Base-by-base conservation (phyloP, 2,113 vertebrate genomes). In the Arothron firmamentum region DNA sequence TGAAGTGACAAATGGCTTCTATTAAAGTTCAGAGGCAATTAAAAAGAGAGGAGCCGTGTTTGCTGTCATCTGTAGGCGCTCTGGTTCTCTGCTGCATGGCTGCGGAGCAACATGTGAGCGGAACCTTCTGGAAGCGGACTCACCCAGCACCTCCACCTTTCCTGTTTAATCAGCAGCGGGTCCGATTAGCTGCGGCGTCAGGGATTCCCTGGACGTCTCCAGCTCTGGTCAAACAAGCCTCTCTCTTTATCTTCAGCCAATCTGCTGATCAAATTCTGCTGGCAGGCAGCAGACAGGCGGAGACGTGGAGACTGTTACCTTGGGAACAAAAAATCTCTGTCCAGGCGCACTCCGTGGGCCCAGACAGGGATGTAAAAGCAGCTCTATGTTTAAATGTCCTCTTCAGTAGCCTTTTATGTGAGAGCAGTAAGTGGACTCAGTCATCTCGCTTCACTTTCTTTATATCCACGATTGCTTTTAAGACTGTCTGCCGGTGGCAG, bases 1-100 rank as follows among this genome's bases (percentile, higher is more conserved):
- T 53, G 58, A 56, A 67, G 72, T 86, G 85, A 89, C 86, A 76
- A 81, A 90, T 87, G 68, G 58, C 43, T 79, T 67, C 77, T 76
- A 84, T 89, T 86, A 85, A 75, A 85, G 72, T 56, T 25, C 53
- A 43, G 50, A 86, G 77, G 84, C 82, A 86, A 88, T 89, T 90
- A 87, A 80, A 80, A 47, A 77, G 57, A 77, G 63, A 50, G 65
- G 61, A 47, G 52, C 66, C 84, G 59, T 41, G 28, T 76, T 75
- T 55, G 55, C 56, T 80, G 72, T 78, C 60, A 62, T 77, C 64
- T 74, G 69, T 72, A 78, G 83, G 84, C 78, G 52, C 68, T 60
- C 59, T 76, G n/a, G 21, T 15, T 60, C 42, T 68, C 62, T 2
- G 31, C 20, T 5, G 50, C 46, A 59, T 52, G 6, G 70, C 69